phyloP scores from a whole-genome alignment of 2,113 vertebrate species.

The Gopherus flavomarginatus region DNA sequence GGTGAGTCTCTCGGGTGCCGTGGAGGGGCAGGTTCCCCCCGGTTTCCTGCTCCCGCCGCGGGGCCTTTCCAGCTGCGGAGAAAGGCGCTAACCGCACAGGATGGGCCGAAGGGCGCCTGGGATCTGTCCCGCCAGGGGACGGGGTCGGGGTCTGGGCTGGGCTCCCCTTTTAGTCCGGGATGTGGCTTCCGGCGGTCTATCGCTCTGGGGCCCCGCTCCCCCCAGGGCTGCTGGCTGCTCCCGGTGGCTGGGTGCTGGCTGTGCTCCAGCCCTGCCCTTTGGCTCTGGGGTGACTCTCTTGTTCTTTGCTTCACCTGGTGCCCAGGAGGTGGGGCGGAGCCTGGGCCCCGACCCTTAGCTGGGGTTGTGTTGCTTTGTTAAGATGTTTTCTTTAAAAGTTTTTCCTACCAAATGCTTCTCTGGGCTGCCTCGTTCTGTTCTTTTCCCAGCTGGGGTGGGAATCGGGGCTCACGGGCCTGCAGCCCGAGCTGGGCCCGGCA shows the following conservation, averaged over 20 bases:
- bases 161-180: background rate
- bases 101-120: background rate
- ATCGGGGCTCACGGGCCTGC: background rate
- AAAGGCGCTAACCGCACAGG: too few species aligned
- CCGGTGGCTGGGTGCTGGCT: too few species aligned
- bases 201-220: too few species aligned
- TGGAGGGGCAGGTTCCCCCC: background rate
- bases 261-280: background rate
- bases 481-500: background rate
- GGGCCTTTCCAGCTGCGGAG: too few species aligned
- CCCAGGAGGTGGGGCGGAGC: background rate
- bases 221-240: too few species aligned
- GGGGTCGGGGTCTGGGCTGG: too few species aligned
- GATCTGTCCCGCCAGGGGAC: background rate
- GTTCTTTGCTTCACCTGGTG: background rate
- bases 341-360: background rate
- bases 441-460: background rate
- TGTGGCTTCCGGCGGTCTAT: too few species aligned
- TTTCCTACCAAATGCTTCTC: slow-evolving; percentile 75
- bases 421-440: background rate
- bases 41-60: background rate
- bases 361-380: slow-evolving; percentile 52
- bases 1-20: background rate
- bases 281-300: rapidly evolving
- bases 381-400: slow-evolving; percentile 77